Conservation (phyloP, 2,888 invertebrate species). For the Ecdyonurus torrentis region DNA sequence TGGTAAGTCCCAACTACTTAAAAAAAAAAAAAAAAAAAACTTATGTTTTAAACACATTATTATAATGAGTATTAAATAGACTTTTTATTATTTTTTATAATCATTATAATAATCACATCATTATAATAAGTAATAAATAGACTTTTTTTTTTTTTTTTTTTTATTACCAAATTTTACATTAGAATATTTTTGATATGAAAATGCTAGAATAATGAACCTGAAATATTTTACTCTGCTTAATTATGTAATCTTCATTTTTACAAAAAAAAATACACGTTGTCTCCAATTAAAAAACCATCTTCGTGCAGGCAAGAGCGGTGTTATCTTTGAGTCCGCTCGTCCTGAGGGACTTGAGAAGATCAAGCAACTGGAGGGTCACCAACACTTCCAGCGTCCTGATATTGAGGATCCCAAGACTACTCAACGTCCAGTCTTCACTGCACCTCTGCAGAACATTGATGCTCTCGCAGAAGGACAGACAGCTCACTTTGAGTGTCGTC, state of each 20-base stretch:
- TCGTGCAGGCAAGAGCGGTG: constrained; percentile 48
- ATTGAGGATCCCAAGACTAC: constrained; percentile 65
- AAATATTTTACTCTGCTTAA: background rate
- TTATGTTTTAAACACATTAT: too few relatives aligned
- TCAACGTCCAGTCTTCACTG: constrained; percentile 87
- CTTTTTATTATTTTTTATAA: too few relatives aligned
- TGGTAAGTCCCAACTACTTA: too few relatives aligned
- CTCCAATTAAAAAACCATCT: background rate
- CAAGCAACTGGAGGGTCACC: constrained; percentile 65
- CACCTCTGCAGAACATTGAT: constrained; percentile 82
- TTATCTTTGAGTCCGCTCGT: constrained; percentile 78
- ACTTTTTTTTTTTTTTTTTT: too few relatives aligned
- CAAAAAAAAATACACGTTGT: background rate
- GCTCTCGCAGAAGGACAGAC: constrained; percentile 72
- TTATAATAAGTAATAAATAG: too few relatives aligned
- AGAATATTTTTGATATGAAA: too few relatives aligned
- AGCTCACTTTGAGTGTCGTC: constrained; percentile 89
- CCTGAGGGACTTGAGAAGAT: constrained; percentile 92
- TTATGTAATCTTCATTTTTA: background rate
- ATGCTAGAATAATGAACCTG: too few relatives aligned
- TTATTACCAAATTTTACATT: too few relatives aligned
- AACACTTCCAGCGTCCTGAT: constrained; percentile 63
- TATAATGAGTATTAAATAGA: too few relatives aligned
- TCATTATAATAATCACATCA: too few relatives aligned
- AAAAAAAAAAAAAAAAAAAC: too few relatives aligned